Conservation (phyloP, 2,797 vertebrate genomes). For the Alcedo quadribrachys region DNA sequence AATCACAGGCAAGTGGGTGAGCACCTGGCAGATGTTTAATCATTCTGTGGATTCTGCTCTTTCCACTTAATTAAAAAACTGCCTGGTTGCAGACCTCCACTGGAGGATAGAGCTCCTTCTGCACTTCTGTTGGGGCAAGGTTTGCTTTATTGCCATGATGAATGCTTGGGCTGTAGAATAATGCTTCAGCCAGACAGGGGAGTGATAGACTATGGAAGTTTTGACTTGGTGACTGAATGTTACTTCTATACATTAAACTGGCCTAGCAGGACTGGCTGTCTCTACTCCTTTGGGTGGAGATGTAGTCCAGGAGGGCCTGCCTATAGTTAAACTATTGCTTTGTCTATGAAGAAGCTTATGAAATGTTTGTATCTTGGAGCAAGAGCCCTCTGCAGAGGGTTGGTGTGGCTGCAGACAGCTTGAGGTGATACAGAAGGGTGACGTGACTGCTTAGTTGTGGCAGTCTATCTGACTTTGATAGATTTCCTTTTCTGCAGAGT, state of each 20-base stretch:
- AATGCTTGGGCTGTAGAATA: neutral
- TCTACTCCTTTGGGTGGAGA: neutral
- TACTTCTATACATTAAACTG: neutral
- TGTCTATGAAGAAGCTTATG: neutral
- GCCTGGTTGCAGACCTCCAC: neutral
- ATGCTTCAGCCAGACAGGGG: neutral
- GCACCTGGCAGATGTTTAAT: constrained; percentile 42
- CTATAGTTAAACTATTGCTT: neutral
- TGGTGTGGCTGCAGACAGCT: neutral
- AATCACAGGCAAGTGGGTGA: neutral
- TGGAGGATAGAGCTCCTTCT: neutral
- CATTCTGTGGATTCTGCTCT: neutral
- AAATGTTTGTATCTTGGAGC: neutral
- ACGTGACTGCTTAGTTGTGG: neutral
- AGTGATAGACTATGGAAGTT: neutral
- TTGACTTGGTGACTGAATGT: neutral
- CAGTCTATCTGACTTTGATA: neutral
- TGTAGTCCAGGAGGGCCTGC: neutral
- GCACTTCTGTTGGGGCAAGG: neutral
- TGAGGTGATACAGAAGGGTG: neutral
- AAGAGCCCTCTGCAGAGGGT: neutral
- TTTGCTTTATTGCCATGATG: neutral
- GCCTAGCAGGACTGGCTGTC: neutral
- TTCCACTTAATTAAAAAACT: constrained; percentile 34
- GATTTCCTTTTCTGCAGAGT: neutral